Percentiles rank a stretch among this genome's conserved stretches.
phyloP scores from a whole-genome alignment of 2,797 vertebrate genomes.

The Micropoecilia bifurca region DNA sequence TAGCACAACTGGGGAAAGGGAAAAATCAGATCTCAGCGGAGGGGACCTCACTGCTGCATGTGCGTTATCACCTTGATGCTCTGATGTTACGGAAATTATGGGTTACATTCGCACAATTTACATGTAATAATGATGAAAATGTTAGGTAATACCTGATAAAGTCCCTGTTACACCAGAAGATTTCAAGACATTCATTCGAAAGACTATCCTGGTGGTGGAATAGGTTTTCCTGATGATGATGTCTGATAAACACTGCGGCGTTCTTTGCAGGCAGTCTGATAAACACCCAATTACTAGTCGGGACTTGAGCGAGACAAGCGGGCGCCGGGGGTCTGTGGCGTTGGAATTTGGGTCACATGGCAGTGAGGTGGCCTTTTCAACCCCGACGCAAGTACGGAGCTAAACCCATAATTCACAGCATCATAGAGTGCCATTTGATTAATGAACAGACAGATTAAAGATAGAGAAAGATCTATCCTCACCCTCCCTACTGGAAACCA shows the following conservation, averaged over 20 bases:
- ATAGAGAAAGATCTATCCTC: slow-evolving; percentile 75
- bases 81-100: slow-evolving; percentile 56
- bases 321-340: slow-evolving; percentile 67
- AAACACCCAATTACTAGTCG: slow-evolving; percentile 93
- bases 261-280: slow-evolving; percentile 91
- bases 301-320: slow-evolving; percentile 82
- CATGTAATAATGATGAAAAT: slow-evolving; percentile 57
- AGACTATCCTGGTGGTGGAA: slow-evolving; percentile 68
- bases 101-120: slow-evolving; percentile 69
- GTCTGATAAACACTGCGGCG: slow-evolving; percentile 86
- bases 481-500: slow-evolving; percentile 38
- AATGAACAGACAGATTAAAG: slow-evolving; percentile 75
- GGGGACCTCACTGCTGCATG: slow-evolving; percentile 41
- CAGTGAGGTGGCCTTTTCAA: slow-evolving; percentile 55
- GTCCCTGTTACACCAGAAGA: slow-evolving; percentile 12
- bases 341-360: slow-evolving; percentile 35
- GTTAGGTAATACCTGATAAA: slow-evolving; percentile 34
- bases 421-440: slow-evolving; percentile 83
- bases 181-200: slow-evolving; percentile 25
- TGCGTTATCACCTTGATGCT: slow-evolving; percentile 61
- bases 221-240: slow-evolving; percentile 90
- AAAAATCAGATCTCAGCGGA: slow-evolving; percentile 61
- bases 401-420: slow-evolving; percentile 69
- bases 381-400: slow-evolving; percentile 59
- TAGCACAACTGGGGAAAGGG: slow-evolving; percentile 54